Evolutionary conservation across 92 coral and sea anemone species (phyloP).

Genomic region (Pocillopora meandrina): DNA sequence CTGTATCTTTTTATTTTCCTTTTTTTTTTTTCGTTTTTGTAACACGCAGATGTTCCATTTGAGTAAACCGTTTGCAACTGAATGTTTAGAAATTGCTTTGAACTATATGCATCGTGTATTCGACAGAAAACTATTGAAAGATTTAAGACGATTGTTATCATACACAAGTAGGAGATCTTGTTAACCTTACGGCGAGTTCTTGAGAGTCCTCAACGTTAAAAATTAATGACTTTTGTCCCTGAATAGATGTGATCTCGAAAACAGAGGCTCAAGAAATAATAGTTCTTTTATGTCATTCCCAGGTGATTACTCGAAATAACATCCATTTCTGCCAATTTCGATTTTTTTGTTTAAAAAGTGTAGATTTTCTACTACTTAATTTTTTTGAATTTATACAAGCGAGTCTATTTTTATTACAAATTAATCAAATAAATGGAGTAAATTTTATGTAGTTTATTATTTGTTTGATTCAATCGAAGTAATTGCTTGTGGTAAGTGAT

Average conservation of each 20-base stretch:
- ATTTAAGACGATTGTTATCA: too few species aligned
- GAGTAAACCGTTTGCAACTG: too few species aligned
- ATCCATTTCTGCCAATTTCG: neutral
- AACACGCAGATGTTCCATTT: too few species aligned
- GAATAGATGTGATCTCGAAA: neutral
- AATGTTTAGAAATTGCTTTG: too few species aligned
- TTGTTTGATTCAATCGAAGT: slow-evolving; percentile 20
- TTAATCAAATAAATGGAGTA: neutral
- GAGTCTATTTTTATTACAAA: neutral
- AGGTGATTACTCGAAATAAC: neutral
- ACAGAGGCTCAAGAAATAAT: neutral
- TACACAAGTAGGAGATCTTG: too few species aligned
- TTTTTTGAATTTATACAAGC: neutral
- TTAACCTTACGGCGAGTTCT: too few species aligned
- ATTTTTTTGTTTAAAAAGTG: neutral
- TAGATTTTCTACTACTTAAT: neutral
- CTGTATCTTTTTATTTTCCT: too few species aligned
- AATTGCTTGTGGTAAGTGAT: slow-evolving; percentile 20
- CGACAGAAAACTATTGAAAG: too few species aligned
- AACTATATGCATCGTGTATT: too few species aligned
- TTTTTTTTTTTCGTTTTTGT: too few species aligned
- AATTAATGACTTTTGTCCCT: slow-evolving; percentile 41
- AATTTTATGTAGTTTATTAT: slow-evolving; percentile 1
- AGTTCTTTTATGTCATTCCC: neutral
- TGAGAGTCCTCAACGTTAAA: slow-evolving; percentile 7